phyloP scores from a whole-genome alignment of 2,888 invertebrate genomes.

The Morpho achilles region DNA sequence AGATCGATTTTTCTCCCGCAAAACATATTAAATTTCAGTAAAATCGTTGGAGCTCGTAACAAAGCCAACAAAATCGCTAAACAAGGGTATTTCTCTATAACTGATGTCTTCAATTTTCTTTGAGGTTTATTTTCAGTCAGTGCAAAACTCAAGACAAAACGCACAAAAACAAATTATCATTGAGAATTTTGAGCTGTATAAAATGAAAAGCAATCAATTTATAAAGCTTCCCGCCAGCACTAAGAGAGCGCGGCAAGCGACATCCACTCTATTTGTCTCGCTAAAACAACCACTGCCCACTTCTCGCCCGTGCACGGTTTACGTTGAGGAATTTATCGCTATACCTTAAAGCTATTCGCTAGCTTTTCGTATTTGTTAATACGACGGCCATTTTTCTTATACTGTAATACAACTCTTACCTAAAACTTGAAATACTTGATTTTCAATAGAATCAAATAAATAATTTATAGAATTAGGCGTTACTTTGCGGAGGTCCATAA shows the following conservation, averaged over 20 bases:
- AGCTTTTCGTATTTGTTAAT: constrained; percentile 35
- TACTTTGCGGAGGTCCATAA: no score
- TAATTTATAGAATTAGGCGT: no score
- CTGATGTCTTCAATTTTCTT: no score
- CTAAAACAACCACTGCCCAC: constrained; percentile 64
- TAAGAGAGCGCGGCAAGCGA: constrained; percentile 49
- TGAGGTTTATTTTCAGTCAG: no score
- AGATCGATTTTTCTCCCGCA: no score
- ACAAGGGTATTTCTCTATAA: no score
- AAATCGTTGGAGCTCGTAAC: no score
- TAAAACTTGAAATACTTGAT: no score
- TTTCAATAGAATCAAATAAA: no score
- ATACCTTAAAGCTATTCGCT: constrained; percentile 45
- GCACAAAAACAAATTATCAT: constrained; percentile 38
- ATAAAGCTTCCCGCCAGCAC: constrained; percentile 49
- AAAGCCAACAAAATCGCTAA: no score
- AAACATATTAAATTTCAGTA: no score
- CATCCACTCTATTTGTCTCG: constrained; percentile 67
- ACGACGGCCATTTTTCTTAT: constrained; percentile 37
- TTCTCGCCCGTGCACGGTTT: constrained; percentile 60
- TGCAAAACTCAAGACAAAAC: neutral
- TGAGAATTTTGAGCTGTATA: no score
- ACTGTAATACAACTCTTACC: constrained; percentile 7
- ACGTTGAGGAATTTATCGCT: constrained; percentile 63
- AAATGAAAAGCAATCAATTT: constrained; percentile 52